These are phyloP conservation scores for Stegana nigrithorax DNA, from an alignment of 2,888 invertebrate genomes.

Conservation along the genomic window DNA sequence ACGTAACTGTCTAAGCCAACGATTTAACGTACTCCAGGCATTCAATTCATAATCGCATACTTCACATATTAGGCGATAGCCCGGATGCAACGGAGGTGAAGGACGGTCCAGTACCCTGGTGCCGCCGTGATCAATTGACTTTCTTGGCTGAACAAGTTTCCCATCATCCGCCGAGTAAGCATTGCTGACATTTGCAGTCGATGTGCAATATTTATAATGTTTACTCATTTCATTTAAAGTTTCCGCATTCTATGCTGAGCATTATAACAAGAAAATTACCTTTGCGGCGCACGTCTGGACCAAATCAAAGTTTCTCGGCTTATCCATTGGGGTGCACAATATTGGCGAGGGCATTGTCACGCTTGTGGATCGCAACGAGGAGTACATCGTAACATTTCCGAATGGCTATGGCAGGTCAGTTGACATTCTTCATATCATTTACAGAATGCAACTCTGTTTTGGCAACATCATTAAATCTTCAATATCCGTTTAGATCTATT, in stretches of 20 bases:
- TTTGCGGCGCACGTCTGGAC: slow-evolving; percentile 99
- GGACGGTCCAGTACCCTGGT: slow-evolving; percentile 94
- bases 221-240: slow-evolving; percentile 71
- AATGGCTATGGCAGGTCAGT: slow-evolving; percentile 93
- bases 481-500: slow-evolving; percentile 78
- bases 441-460: not conserved
- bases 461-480: not conserved
- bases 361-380: slow-evolving; percentile 89
- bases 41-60: not conserved
- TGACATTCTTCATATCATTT: not conserved
- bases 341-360: slow-evolving; percentile 95
- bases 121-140: slow-evolving; percentile 84
- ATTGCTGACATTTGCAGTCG: slow-evolving; percentile 7
- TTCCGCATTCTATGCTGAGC: slow-evolving; percentile 99
- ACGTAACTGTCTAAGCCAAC: slow-evolving; percentile 2
- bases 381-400: slow-evolving; percentile 96
- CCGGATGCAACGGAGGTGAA: slow-evolving; percentile 68
- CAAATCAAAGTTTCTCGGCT: slow-evolving; percentile 97
- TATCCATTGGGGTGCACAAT: slow-evolving; percentile 97
- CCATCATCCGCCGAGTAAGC: slow-evolving; percentile 95
- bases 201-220: not conserved
- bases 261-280: slow-evolving; percentile 87
- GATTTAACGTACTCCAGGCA: not conserved
- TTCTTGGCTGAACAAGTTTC: slow-evolving; percentile 99
- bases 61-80: slow-evolving; percentile 46